Evolutionary conservation across 1,140 invertebrate species (phyloP), one percentile per base, ranked within the genome.

Genomic region (Portunus trituberculatus): DNA sequence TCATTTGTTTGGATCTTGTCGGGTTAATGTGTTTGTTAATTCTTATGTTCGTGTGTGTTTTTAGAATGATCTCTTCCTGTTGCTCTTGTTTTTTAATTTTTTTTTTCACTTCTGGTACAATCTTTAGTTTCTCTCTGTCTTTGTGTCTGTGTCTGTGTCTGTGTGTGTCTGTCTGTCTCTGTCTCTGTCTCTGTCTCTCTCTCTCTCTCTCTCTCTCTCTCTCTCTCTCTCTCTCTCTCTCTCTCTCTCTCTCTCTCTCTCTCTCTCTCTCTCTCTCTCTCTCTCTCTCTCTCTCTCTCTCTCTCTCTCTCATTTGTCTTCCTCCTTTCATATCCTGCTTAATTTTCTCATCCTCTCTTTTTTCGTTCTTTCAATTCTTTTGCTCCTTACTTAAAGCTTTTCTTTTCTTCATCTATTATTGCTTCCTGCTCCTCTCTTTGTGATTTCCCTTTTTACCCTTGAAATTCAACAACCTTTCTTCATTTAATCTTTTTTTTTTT

Each of bases 241-340:
- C 31, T 88, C 86, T 88, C 86, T 88, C 31, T 32, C 31, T 32
- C 31, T 88, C 31, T 32, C 31, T 88, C 86, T 88, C 86, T 88
- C 31, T 32, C 31, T 32, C 31, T 32, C 86, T 88, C 86, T 88
- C 86, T 88, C 86, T 89, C 86, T 32, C 31, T 32, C 31, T 32
- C 31, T 32, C 86, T 32, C 31, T 88, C 86, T 88, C 86, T 88
- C 86, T 32, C 31, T 32, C 31, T 32, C 31, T 88, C 31, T 88
- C 86, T 88, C 86, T 88, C 86, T 32, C 31, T 88, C 29, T 88
- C n/a, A 76, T 76, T 76, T 76, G 6, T 76, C n/a, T 76, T 76
- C 67, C 67, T 59, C 67, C 67, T 76, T n/a, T 76, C n/a, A 76
- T 76, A 25, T 76, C n/a, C n/a, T 16, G 20, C 8, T 76, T n/a